These are phyloP conservation scores for Apoderus coryli DNA, from an alignment of 2,888 invertebrate genomes.

Conservation along the genomic window DNA sequence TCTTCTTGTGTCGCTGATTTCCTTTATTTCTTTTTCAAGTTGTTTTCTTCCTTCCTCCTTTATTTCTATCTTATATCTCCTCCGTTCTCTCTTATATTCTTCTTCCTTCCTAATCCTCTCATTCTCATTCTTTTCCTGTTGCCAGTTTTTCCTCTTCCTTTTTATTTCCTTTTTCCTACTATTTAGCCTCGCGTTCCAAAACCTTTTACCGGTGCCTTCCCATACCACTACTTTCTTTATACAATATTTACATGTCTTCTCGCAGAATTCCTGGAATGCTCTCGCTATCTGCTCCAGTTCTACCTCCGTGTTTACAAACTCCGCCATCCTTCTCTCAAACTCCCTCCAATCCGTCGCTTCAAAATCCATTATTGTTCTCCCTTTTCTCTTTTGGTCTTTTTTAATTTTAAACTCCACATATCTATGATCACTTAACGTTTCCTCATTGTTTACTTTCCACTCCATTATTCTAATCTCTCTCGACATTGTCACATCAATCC, in stretches of 20 bases:
- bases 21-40: constrained; percentile 1
- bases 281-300: constrained; percentile 6
- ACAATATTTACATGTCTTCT: not conserved
- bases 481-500: constrained; percentile 14
- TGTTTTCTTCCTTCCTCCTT: constrained; percentile 6
- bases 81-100: not conserved
- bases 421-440: constrained; percentile 15
- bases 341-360: not conserved
- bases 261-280: not conserved
- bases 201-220: not conserved
- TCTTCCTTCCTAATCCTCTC: constrained; percentile 1
- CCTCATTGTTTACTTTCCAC: constrained; percentile 13
- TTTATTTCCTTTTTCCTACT: not conserved
- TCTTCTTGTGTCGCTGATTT: not conserved
- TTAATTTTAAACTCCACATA: constrained; percentile 9
- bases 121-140: not conserved
- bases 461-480: constrained; percentile 6
- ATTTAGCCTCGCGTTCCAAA: constrained; percentile 3
- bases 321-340: not conserved
- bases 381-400: not conserved
- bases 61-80: constrained; percentile 5
- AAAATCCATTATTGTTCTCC: constrained; percentile 5
- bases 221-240: not conserved
- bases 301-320: constrained; percentile 1
- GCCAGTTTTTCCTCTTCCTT: not conserved